Base-by-base conservation (phyloP, 2,113 vertebrate species). In the Strix uralensis region DNA sequence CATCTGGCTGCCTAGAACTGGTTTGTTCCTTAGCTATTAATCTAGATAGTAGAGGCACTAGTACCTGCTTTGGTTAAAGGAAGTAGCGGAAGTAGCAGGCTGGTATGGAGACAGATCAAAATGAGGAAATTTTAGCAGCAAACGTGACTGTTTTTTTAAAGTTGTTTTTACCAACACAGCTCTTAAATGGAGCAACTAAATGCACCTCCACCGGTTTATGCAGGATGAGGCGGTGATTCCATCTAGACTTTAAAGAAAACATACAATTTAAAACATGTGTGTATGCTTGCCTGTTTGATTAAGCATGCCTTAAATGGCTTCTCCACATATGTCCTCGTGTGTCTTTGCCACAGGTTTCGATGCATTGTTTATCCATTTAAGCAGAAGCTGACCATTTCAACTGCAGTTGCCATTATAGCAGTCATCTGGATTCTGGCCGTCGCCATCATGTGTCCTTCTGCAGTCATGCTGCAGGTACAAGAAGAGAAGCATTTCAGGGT, bases 361-460 rank as follows among this genome's bases (percentile, higher is more conserved):
- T 98, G 99, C 97, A 98, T 99, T 0, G 98, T 99, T 74, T 98
- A 99, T 47, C 99, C 99, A 0, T 99, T 99, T 95, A 99, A 99
- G 94, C 98, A 98, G 81, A 99, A 99, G 97, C 96, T 99, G 95
- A 98, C 98, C 42, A 57, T 98, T 44, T 97, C 98, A 71, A 98
- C 98, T 0, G 98, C 99, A 0, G 94, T 97, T 4, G 23, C 98
- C 63, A 98, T 98, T 42, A 97, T 99, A 13, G 94, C 95, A 1
- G 84, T 98, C 44, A 99, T 99, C 97, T 99, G 99, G 99, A 94
- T 98, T 11, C 96, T 99, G 96, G 99, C 99, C 8, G 26, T 99
- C 7, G 96, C 98, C 49, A 99, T 99, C 66, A 99, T 99, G 98
- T 99, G 98, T 93, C 99, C 99, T 9, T 99, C 99, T 4, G 99